phyloP scores from a whole-genome alignment of 2,797 vertebrate species.

The Mormyrops attenuatus region DNA sequence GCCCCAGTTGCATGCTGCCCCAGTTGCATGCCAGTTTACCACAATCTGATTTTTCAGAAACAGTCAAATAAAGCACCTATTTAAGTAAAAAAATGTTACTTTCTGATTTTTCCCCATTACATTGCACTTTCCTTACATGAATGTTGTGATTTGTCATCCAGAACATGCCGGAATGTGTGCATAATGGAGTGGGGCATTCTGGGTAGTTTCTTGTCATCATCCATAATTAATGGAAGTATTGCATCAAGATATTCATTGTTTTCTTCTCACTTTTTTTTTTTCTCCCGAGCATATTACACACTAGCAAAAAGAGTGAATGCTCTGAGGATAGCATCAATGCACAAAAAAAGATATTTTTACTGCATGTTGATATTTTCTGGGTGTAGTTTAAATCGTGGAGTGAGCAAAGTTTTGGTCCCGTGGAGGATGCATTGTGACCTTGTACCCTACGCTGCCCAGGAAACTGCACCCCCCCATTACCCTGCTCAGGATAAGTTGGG shows the following conservation, averaged over 20 bases:
- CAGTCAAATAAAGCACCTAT: neutral
- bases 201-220: neutral
- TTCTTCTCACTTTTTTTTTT: neutral
- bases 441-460: neutral
- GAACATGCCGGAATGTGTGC: neutral
- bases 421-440: neutral
- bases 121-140: neutral
- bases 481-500: neutral
- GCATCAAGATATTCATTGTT: neutral
- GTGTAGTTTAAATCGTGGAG: neutral
- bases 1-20: too few relatives aligned
- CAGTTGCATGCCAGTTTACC: neutral
- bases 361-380: neutral
- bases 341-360: neutral
- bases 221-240: neutral
- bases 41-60: neutral
- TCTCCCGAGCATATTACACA: neutral
- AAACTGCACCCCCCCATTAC: neutral
- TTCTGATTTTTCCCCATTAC: neutral
- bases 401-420: neutral
- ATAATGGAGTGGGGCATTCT: neutral
- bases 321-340: neutral
- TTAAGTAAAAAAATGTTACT: neutral
- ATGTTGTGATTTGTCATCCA: neutral
- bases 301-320: neutral